Base-by-base conservation (phyloP, 2,113 vertebrate genomes). In the Chlamydotis undulata region DNA sequence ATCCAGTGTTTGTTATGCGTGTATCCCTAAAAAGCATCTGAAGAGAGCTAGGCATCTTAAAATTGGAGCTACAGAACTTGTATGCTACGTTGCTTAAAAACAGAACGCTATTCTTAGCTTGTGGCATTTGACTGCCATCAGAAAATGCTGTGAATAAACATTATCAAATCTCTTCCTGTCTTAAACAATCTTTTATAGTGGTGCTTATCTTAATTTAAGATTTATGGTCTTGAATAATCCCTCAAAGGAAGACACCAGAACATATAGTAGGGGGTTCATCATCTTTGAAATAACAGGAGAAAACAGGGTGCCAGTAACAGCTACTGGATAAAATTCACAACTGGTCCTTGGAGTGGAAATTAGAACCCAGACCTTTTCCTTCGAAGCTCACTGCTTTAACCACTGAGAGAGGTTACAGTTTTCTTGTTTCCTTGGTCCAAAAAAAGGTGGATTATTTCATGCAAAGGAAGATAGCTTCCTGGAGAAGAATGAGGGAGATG, bases 111-210 rank as follows among this genome's bases (percentile, higher is more conserved):
- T 83, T 94, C 94, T 83, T 84, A 82, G 86, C 52, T 87, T 81
- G 41, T 1, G 2, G 41, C 68, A 88, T 93, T 88, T 77, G 75
- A 85, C 75, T 83, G 14, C n/a, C 71, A 41, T 63, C 2, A 5
- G 76, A 86, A 94, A 94, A 94, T 84, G 71, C 56, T 67, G 71
- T 60, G 25, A 89, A 83, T 77, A 93, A 89, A 81, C 18, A 14
- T 65, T 53, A 82, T 81, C 64, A 86, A 70, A 81, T 81, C 60
- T 89, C 64, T 84, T 70, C 83, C 56, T 75, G 60, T 89, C 47
- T 78, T 67, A 77, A 84, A 55, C 56, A 78, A 67, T 83, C 12
- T 92, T 85, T 88, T 89, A 50, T 29, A 41, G 45, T 67, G 43
- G 39, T 59, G 52, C 55, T 86, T 88, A 69, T 29, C 57, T 84